Conservation (phyloP, 2,797 vertebrate genomes). For the Hozukius guyotensis region DNA sequence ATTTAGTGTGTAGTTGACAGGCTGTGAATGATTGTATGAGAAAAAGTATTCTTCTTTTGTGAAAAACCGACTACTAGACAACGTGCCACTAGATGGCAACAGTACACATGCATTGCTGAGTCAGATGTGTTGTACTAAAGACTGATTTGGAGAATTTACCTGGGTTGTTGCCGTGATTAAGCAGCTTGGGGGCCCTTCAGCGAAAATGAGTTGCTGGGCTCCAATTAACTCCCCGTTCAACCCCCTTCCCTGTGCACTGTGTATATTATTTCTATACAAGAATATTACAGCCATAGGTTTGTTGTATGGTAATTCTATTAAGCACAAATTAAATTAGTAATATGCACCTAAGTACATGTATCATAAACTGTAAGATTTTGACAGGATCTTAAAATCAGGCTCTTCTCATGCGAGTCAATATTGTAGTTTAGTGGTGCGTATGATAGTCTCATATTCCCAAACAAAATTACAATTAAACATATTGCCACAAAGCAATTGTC, state of each 20-base stretch:
- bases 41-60: not conserved
- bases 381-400: not conserved
- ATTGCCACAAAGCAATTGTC: not conserved
- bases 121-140: not conserved
- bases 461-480: not conserved
- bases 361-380: not conserved
- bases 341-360: not conserved
- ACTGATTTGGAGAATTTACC: constrained; percentile 17
- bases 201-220: not conserved
- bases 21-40: not conserved
- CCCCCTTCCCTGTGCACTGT: not conserved
- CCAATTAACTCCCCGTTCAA: not conserved
- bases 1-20: not conserved
- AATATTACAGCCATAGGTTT: constrained; percentile 4
- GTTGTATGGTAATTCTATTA: constrained; percentile 5
- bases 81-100: constrained; percentile 47
- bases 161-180: constrained; percentile 8
- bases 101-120: not conserved
- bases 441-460: not conserved
- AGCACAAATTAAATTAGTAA: not conserved
- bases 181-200: not conserved
- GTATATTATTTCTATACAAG: not conserved
- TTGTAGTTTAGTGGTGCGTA: not conserved
- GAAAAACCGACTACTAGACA: not conserved
- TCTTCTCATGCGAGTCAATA: not conserved